Percentiles rank a stretch among this genome's conserved stretches.
These are phyloP conservation scores for Mallateleia sp. DNA, from an alignment of 2,888 invertebrate genomes.

Conservation along the genomic window DNA sequence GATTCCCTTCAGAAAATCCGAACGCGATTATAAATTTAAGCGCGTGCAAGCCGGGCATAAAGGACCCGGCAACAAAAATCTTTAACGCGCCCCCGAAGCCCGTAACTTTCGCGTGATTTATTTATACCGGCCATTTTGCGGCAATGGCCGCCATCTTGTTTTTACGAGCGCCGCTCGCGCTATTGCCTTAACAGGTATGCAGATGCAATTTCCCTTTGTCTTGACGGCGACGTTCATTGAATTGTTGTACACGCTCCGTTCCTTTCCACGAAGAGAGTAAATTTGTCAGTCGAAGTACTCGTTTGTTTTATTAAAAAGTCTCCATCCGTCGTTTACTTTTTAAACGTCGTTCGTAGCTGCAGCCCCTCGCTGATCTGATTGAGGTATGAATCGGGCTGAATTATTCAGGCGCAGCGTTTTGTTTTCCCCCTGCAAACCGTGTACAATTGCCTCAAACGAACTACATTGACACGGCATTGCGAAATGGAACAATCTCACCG, in stretches of 20 bases:
- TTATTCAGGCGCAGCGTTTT: constrained; percentile 44
- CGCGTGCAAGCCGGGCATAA: background rate
- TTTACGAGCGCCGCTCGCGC: constrained; percentile 85
- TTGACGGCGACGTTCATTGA: constrained; percentile 78
- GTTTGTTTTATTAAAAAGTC: constrained; percentile 81
- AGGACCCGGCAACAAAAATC: constrained; percentile 27
- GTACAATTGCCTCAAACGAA: background rate
- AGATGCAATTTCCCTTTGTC: constrained; percentile 84
- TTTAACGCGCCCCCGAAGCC: constrained; percentile 35
- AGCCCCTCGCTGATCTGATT: constrained; percentile 41
- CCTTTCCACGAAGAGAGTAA: constrained; percentile 21
- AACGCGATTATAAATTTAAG: constrained; percentile 45
- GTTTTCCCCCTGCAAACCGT: constrained; percentile 29
- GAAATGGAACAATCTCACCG: constrained; percentile 17
- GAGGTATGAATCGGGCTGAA: constrained; percentile 55
- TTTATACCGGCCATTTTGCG: constrained; percentile 88
- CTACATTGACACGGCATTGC: background rate
- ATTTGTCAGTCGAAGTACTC: constrained; percentile 49
- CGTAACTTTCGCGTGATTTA: constrained; percentile 83
- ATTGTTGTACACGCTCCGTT: constrained; percentile 62
- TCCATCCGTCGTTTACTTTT: constrained; percentile 80
- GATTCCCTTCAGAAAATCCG: constrained; percentile 43
- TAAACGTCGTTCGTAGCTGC: constrained; percentile 51
- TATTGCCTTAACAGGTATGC: constrained; percentile 77
- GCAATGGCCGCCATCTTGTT: constrained; percentile 87